Evolutionary conservation across 1,140 invertebrate species (phyloP), one percentile per base, ranked within the genome.

Genomic region (Plectrocnemia conspersa): DNA sequence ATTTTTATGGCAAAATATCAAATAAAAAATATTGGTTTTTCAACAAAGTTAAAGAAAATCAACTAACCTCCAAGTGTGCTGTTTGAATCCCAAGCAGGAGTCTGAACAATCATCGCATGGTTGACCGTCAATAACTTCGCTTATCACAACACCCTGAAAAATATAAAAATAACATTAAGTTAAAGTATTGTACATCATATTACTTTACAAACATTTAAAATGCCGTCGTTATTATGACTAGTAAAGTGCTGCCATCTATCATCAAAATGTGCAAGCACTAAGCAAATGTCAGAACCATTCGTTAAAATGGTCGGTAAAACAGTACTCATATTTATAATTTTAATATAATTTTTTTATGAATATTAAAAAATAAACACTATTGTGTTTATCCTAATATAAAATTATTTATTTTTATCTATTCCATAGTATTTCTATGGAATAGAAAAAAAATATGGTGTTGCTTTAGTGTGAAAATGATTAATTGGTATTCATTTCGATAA

Each of bases 21-120:
- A n/a, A n/a, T n/a, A n/a, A n/a, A n/a, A n/a, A n/a, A n/a, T n/a
- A n/a, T n/a, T n/a, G n/a, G n/a, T n/a, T n/a, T n/a, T n/a, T n/a
- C n/a, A n/a, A n/a, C n/a, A n/a, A n/a, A n/a, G n/a, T n/a, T n/a
- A n/a, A n/a, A n/a, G n/a, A n/a, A n/a, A n/a, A n/a, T n/a, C 23
- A 6, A 68, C 80, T 83, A 68, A 92, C 89, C 89, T 86, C 89
- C 89, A 93, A 58, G 81, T 74, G 66, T 93, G 89, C 18, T 82
- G 77, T 29, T 79, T 80, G 70, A 91, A 93, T 52, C 89, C 89
- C 1, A 84, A 76, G 68, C 88, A 91, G 46, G 82, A 79, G 62
- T 89, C 85, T 44, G 82, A 81, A 67, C 89, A 93, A 58, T 82
- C 80, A 58, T 88, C 79, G 66, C 89, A 93, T 15, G 88, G 86